A percentile compares a stretch with the other conserved stretches of the same genome.
Conservation (phyloP, 2,113 vertebrate species). For the Cephalopholis sonnerati region DNA sequence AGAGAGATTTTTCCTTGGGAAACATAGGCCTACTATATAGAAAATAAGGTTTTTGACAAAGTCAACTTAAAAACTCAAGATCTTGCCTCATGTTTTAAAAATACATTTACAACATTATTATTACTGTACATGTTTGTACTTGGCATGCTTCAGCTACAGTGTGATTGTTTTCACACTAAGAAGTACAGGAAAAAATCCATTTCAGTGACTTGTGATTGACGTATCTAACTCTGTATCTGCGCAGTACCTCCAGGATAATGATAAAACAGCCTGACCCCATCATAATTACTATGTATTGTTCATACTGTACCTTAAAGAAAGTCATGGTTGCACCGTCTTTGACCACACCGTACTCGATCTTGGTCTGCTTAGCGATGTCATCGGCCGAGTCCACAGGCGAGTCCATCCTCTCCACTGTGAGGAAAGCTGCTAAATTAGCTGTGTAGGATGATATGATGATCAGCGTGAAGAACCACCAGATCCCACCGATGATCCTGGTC, state of each 20-base stretch:
- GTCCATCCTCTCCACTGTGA: constrained; percentile 98
- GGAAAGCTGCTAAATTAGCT: constrained; percentile 97
- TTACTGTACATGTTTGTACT: constrained; percentile 2
- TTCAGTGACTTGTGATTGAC: not conserved
- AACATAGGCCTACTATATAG: not conserved
- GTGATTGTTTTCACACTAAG: not conserved
- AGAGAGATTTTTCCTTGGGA: not conserved
- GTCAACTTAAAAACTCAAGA: constrained; percentile 39
- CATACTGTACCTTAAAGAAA: constrained; percentile 94
- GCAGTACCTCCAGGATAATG: not conserved
- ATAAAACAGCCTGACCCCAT: not conserved
- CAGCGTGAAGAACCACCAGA: constrained; percentile 99
- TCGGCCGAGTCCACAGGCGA: constrained; percentile 96
- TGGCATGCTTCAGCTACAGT: not conserved
- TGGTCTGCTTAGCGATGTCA: constrained; percentile 98
- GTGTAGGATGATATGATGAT: constrained; percentile 99
- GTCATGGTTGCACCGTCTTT: constrained; percentile 97
- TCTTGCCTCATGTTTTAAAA: constrained; percentile 8
- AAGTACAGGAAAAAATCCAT: not conserved
- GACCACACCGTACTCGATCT: constrained; percentile 97
- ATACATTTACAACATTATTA: not conserved
- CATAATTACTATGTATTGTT: not conserved
- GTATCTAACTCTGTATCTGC: not conserved
- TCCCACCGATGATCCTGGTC: constrained; percentile 97
- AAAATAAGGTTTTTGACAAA: constrained; percentile 49